Evolutionary conservation across 2,113 vertebrate genomes (phyloP).

Genomic region (Tichodroma muraria): DNA sequence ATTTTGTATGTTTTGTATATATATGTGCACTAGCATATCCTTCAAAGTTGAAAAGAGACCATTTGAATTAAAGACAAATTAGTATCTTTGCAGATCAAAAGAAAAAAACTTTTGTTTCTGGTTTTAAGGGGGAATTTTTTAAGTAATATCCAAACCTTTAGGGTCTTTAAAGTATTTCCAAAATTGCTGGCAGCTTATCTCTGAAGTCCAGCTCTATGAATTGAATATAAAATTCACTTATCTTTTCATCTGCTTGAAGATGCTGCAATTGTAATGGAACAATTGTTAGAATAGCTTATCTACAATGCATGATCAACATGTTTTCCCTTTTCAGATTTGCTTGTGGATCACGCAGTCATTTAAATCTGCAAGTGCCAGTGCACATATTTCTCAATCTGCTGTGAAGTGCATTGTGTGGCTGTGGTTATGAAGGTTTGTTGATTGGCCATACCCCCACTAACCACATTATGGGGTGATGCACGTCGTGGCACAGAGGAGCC

Average conservation of each 20-base stretch:
- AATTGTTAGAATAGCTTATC: background rate
- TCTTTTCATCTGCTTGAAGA: background rate
- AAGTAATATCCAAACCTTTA: background rate
- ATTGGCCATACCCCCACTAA: background rate
- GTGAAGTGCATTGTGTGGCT: background rate
- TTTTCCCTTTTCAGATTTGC: background rate
- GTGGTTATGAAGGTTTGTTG: background rate
- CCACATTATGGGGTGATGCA: background rate
- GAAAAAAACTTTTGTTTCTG: constrained; percentile 23
- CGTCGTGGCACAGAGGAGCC: background rate
- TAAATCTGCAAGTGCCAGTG: background rate
- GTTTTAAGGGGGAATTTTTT: background rate
- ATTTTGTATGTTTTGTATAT: constrained; percentile 9
- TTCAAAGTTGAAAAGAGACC: background rate
- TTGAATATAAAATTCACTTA: background rate
- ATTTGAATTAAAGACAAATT: background rate
- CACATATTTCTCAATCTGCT: background rate
- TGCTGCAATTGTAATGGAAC: background rate
- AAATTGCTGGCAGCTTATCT: background rate
- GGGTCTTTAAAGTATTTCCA: background rate
- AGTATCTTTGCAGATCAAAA: constrained; percentile 25
- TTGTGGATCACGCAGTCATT: background rate
- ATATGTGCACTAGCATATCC: background rate
- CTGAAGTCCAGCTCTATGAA: background rate
- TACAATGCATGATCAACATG: background rate